phyloP scores from a whole-genome alignment of 1,140 invertebrate genomes.

The Drosophila willistoni region DNA sequence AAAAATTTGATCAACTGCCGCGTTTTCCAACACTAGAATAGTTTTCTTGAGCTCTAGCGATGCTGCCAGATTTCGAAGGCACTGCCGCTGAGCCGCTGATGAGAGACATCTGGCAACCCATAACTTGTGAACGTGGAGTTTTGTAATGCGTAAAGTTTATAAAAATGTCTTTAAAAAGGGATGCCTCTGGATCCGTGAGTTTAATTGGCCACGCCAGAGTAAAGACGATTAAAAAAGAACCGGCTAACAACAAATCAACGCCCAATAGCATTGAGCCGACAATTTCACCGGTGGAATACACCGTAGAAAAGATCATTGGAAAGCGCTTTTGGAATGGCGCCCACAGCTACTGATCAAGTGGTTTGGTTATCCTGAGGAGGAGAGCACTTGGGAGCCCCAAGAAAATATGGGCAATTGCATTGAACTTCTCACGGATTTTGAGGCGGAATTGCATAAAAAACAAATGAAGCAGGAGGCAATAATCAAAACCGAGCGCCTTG shows the following conservation, averaged over 20 bases:
- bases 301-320: conserved; percentile 38
- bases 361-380: conserved; percentile 18
- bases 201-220: neutral
- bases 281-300: conserved; percentile 6
- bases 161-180: neutral
- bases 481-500: neutral
- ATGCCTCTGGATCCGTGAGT: too few species aligned
- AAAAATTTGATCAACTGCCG: too few species aligned
- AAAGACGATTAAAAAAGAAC: neutral
- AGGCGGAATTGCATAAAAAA: conserved; percentile 21
- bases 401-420: conserved; percentile 43
- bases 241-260: neutral
- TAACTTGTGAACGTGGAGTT: neutral
- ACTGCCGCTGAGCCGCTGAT: too few species aligned
- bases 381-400: conserved; percentile 54
- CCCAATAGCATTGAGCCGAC: neutral
- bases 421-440: conserved; percentile 34
- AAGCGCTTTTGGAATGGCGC: conserved; percentile 36
- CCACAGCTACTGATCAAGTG: conserved; percentile 44
- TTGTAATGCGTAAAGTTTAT: too few species aligned
- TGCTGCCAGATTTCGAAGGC: neutral
- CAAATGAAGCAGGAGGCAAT: neutral
- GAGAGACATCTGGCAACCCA: neutral
- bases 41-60: too few species aligned
- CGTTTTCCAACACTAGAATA: too few species aligned